Conservation (phyloP, 2,797 vertebrate species). For the Galaxias olidus region DNA sequence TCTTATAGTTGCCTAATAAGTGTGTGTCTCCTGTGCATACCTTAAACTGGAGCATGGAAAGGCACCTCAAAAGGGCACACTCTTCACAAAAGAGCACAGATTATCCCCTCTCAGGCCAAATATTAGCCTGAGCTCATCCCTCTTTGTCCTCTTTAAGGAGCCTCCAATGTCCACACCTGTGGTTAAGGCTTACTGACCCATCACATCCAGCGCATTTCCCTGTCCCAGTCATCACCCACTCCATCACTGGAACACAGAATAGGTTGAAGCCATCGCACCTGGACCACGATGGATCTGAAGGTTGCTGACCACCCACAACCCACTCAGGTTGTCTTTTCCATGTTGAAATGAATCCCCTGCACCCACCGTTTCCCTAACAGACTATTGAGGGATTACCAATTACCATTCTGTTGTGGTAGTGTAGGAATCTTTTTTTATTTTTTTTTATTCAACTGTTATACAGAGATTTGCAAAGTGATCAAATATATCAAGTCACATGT, state of each 20-base stretch:
- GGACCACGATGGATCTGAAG: constrained; percentile 20
- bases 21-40: too few relatives aligned
- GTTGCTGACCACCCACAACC: constrained; percentile 63
- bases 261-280: constrained; percentile 55
- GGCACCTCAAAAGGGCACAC: neutral
- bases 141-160: constrained; percentile 53
- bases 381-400: constrained; percentile 27
- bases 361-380: constrained; percentile 4
- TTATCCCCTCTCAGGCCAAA: neutral
- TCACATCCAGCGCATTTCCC: constrained; percentile 51
- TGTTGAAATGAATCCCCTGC: constrained; percentile 12
- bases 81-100: neutral
- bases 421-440: too few relatives aligned
- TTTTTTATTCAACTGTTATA: too few relatives aligned
- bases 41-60: too few relatives aligned
- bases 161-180: constrained; percentile 65
- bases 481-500: neutral
- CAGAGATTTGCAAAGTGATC: too few relatives aligned
- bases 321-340: constrained; percentile 26
- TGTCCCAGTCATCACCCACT: constrained; percentile 70
- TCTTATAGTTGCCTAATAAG: too few relatives aligned
- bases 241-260: constrained; percentile 57
- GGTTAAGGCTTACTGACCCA: constrained; percentile 63
- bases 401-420: constrained; percentile 11
- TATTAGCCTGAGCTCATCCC: constrained; percentile 36